Percentiles rank a stretch among this genome's conserved stretches.
Evolutionary conservation across 2,797 vertebrate species (phyloP).

Genomic region (Xerus rutilus): DNA sequence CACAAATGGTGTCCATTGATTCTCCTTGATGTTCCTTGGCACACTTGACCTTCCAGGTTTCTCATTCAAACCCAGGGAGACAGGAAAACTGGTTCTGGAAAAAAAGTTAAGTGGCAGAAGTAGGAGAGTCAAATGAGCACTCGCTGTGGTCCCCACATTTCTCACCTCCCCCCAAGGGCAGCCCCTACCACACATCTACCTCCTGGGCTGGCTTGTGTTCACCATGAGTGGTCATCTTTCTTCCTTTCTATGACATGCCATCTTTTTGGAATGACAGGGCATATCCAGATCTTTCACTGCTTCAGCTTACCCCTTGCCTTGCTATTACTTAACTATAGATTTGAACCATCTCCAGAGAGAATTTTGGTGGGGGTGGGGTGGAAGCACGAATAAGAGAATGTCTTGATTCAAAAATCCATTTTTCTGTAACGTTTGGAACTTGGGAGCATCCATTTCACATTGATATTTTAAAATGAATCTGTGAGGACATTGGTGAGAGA

Average conservation of each 20-base stretch:
- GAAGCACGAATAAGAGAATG: background rate
- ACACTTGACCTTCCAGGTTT: background rate
- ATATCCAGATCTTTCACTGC: background rate
- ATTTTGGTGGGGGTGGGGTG: fast-evolving
- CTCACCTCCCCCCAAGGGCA: fast-evolving
- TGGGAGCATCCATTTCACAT: background rate
- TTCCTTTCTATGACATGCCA: background rate
- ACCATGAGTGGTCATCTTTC: fast-evolving
- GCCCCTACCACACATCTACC: fast-evolving
- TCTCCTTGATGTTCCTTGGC: background rate
- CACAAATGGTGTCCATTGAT: background rate
- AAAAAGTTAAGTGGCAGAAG: background rate
- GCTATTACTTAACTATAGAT: background rate
- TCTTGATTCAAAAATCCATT: slow-evolving; percentile 38
- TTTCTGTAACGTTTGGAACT: background rate
- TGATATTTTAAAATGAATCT: background rate
- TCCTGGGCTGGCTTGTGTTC: background rate
- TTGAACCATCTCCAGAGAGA: background rate
- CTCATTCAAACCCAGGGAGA: background rate
- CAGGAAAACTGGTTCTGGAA: background rate
- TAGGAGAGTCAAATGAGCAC: too few species aligned
- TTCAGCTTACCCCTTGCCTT: fast-evolving
- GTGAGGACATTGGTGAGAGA: background rate
- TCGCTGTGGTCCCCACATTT: too few species aligned
- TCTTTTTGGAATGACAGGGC: background rate